Base-by-base conservation (phyloP, 2,113 vertebrate species). In the Nicator chloris region DNA sequence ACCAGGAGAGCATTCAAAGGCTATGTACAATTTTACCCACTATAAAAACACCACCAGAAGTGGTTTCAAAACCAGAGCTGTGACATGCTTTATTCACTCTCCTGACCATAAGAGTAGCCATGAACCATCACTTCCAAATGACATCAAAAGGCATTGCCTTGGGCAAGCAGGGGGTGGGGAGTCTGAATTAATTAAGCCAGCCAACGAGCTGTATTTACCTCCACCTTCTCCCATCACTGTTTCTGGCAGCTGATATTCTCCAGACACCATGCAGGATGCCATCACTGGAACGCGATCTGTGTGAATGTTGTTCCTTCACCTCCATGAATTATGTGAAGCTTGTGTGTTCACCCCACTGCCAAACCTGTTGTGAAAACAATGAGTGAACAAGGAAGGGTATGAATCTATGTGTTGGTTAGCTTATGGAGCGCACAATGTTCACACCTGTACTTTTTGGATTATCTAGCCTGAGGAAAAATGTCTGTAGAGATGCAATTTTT, bases 221-320 rank as follows among this genome's bases (percentile, higher is more conserved):
- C 20, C 33, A 77, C 23, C 30, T 70, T 81, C 42, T 83, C 18
- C 64, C 39, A 31, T 45, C 50, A 23, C 23, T 76, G 11, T 21
- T 37, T 66, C 45, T 91, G 42, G 39, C 50, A 92, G 42, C 16
- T 78, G 24, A 4, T 59, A 31, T 71, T 37, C n/a, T 75, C 47
- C 40, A 87, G 49, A 50, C 31, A 33, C 39, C 51, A n/a, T 23
- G 27, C 9, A 71, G 45, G 11, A 54, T 65, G 31, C 45, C 37
- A 61, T 72, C 33, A 42, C 6, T 61, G 44, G 61, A 69, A 85
- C 0, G 0, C 6, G 27, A 56, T 57, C 27, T 44, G 3, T 56
- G 35, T 51, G 40, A 91, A 71, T 19, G 26, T 42, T 86, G 21
- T n/a, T 53, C 79, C 49, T 45, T 84, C 69, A 33, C 21, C 70